Evolutionary conservation across 2,888 invertebrate species (phyloP).

Genomic region (Tiliacea aurago): DNA sequence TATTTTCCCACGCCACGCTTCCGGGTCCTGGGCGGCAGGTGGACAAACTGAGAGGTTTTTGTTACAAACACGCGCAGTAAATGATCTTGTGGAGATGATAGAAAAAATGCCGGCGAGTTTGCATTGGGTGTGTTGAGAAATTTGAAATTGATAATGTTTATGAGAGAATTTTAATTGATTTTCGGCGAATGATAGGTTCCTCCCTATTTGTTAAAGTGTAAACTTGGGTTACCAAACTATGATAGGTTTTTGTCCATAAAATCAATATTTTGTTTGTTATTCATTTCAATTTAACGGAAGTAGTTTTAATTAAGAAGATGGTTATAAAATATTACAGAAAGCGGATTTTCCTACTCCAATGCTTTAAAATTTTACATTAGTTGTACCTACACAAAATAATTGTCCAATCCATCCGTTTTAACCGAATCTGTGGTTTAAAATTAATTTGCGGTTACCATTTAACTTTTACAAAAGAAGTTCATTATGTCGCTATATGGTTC

Average conservation of each 20-base stretch:
- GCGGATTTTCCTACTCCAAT: not conserved
- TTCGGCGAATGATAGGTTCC: not conserved
- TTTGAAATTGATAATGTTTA: constrained; percentile 30
- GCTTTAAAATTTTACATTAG: not conserved
- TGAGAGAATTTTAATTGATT: constrained; percentile 27
- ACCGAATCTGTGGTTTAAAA: constrained; percentile 48
- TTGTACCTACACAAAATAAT: constrained; percentile 12
- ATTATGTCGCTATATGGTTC: constrained; percentile 38
- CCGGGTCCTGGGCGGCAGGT: constrained; percentile 66
- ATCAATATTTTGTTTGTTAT: not conserved
- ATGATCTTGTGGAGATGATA: constrained; percentile 44
- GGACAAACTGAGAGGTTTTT: constrained; percentile 50
- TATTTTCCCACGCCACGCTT: constrained; percentile 75
- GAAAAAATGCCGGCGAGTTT: constrained; percentile 23
- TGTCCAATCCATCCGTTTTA: constrained; percentile 43
- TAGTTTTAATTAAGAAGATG: not conserved
- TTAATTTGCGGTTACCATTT: constrained; percentile 59
- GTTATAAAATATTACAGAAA: not conserved
- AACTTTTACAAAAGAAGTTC: constrained; percentile 38
- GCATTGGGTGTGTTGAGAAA: constrained; percentile 9
- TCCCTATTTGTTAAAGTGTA: not conserved
- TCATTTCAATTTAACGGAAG: not conserved
- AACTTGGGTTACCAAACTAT: not conserved
- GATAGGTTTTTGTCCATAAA: not conserved
- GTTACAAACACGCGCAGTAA: constrained; percentile 40